A percentile compares a stretch with the other conserved stretches of the same genome.
These are phyloP conservation scores for Papilio glaucus DNA, from an alignment of 1,140 invertebrate species.

Conservation along the genomic window DNA sequence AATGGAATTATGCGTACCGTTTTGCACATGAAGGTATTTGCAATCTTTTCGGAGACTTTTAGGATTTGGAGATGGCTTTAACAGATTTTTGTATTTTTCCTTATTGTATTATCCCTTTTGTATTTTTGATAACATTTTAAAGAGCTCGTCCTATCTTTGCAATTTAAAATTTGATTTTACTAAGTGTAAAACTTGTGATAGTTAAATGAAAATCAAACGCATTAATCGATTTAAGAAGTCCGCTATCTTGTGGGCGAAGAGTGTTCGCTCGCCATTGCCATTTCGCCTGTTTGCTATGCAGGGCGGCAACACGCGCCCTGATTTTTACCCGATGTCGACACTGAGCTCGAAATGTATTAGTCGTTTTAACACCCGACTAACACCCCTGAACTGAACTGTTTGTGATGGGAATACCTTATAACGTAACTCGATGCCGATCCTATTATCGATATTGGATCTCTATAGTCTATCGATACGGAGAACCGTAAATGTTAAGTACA, in stretches of 20 bases:
- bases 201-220: not conserved
- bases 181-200: constrained; percentile 1
- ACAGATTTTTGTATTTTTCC: too few relatives aligned
- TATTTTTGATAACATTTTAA: too few relatives aligned
- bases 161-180: too few relatives aligned
- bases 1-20: too few relatives aligned
- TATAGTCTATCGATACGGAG: constrained; percentile 43
- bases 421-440: constrained; percentile 40
- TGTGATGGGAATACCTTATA: constrained; percentile 70
- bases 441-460: constrained; percentile 45
- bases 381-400: constrained; percentile 60
- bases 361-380: constrained; percentile 72
- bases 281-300: constrained; percentile 76
- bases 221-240: constrained; percentile 18
- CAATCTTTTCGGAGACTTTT: too few relatives aligned
- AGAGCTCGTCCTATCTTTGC: too few relatives aligned
- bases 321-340: constrained; percentile 79
- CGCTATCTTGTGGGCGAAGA: constrained; percentile 41
- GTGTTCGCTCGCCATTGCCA: constrained; percentile 47
- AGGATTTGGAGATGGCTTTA: too few relatives aligned
- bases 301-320: constrained; percentile 66
- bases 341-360: constrained; percentile 76
- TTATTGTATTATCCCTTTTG: too few relatives aligned
- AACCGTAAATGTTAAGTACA: constrained; percentile 38
- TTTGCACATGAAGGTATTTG: too few relatives aligned